Evolutionary conservation across 1,140 invertebrate genomes (phyloP).

Genomic region (Tachypleus tridentatus): DNA sequence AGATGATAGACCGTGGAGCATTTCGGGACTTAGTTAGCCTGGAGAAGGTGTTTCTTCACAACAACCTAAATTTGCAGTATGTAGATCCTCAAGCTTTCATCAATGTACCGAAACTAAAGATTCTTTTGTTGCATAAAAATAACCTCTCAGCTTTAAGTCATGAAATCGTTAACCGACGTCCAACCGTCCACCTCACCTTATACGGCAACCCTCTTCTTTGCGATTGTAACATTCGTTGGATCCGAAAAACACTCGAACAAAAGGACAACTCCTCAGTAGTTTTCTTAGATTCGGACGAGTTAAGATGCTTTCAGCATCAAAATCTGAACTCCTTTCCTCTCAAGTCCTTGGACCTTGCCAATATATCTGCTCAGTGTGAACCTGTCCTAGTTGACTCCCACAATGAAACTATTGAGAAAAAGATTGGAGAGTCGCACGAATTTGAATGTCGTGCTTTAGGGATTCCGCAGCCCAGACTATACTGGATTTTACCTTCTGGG

Average conservation of each 20-base stretch:
- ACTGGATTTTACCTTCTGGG: slow-evolving; percentile 37
- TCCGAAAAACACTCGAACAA: slow-evolving; percentile 24
- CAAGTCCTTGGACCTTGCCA: slow-evolving; percentile 25
- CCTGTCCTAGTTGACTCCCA: slow-evolving; percentile 31
- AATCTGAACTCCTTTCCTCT: slow-evolving; percentile 26
- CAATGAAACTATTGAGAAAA: slow-evolving; percentile 28
- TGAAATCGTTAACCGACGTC: slow-evolving; percentile 26
- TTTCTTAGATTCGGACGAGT: slow-evolving; percentile 29
- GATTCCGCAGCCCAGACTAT: slow-evolving; percentile 32
- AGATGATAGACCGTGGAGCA: slow-evolving; percentile 33
- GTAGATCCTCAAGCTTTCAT: slow-evolving; percentile 34
- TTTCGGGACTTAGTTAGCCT: slow-evolving; percentile 35
- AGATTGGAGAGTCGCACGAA: slow-evolving; percentile 33
- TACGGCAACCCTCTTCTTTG: slow-evolving; percentile 39
- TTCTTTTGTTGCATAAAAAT: slow-evolving; percentile 35
- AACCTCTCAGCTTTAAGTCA: slow-evolving; percentile 30
- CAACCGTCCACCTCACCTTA: slow-evolving; percentile 29
- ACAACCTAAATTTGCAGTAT: slow-evolving; percentile 34
- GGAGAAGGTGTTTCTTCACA: slow-evolving; percentile 30
- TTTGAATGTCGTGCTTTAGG: slow-evolving; percentile 38
- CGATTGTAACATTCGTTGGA: slow-evolving; percentile 39
- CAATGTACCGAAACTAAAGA: slow-evolving; percentile 30
- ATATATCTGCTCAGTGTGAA: slow-evolving; percentile 29
- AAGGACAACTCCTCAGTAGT: slow-evolving; percentile 8
- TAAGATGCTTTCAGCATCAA: slow-evolving; percentile 31